A percentile compares a stretch with the other conserved stretches of the same genome.
Evolutionary conservation across 1,140 invertebrate species (phyloP).

Genomic region (Helicoverpa zea): DNA sequence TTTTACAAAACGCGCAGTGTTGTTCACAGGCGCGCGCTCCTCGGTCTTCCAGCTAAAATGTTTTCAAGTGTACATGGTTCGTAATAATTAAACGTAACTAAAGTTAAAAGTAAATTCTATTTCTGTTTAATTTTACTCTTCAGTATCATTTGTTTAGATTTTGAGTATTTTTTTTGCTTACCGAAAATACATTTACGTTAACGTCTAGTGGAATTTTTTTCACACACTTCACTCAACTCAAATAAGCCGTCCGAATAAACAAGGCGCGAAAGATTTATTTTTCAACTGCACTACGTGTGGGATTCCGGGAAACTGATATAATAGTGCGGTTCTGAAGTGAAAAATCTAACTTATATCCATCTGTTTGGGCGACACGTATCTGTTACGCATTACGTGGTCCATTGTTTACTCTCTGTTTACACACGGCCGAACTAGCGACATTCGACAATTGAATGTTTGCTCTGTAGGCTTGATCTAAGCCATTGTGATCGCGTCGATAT

Average conservation of each 20-base stretch:
- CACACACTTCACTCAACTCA: neutral
- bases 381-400: slow-evolving; percentile 42
- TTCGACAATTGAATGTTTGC: slow-evolving; percentile 78
- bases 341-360: slow-evolving; percentile 61
- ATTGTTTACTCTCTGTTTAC: slow-evolving; percentile 73
- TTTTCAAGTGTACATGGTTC: slow-evolving; percentile 54
- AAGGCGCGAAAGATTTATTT: slow-evolving; percentile 1
- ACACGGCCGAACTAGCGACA: slow-evolving; percentile 53
- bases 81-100: slow-evolving; percentile 31
- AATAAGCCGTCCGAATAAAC: neutral
- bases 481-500: slow-evolving; percentile 73
- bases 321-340: slow-evolving; percentile 23
- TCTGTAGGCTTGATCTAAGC: slow-evolving; percentile 60
- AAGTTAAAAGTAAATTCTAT: neutral
- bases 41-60: slow-evolving; percentile 61
- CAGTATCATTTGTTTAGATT: no score
- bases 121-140: no score
- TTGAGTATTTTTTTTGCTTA: neutral
- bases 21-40: slow-evolving; percentile 54
- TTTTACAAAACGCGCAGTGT: slow-evolving; percentile 74
- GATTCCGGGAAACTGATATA: slow-evolving; percentile 24
- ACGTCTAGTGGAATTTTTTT: neutral
- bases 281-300: slow-evolving; percentile 20
- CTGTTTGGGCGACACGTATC: neutral
- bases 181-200: neutral